Conservation (phyloP, 2,113 vertebrate species). For the Rhinolophus ferrumequinum region DNA sequence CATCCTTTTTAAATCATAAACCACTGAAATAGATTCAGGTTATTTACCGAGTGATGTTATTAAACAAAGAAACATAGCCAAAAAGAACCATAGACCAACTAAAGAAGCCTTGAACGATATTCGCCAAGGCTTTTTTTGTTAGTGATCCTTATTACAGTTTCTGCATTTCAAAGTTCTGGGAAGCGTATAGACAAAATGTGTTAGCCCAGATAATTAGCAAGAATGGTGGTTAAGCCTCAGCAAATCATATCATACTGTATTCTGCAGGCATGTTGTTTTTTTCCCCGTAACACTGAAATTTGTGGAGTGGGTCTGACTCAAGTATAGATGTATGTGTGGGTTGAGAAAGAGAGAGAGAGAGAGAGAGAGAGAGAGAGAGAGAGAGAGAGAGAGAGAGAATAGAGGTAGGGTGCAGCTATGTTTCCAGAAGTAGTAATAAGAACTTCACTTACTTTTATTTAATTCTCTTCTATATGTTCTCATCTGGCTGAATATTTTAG, state of each 20-base stretch:
- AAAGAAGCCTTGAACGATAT: background rate
- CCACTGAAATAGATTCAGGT: background rate
- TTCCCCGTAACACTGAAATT: background rate
- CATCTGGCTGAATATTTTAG: background rate
- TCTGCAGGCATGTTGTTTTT: background rate
- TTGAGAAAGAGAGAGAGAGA: background rate
- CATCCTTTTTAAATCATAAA: background rate
- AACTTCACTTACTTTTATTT: background rate
- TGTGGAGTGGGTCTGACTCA: background rate
- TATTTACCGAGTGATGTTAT: background rate
- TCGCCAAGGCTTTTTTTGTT: background rate
- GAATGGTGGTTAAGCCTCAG: no score
- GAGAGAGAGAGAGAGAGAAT: background rate
- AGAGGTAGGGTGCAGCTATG: rapidly evolving
- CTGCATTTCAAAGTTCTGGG: background rate
- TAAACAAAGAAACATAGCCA: background rate
- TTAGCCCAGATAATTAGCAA: background rate
- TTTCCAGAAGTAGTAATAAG: background rate
- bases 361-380: no score
- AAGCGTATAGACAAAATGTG: background rate
- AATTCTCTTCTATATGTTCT: background rate
- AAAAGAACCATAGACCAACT: background rate
- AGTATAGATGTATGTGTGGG: background rate
- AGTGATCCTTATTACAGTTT: background rate
- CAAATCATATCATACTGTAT: background rate